phyloP scores from a whole-genome alignment of 2,797 vertebrate genomes.

The Limosa lapponica region DNA sequence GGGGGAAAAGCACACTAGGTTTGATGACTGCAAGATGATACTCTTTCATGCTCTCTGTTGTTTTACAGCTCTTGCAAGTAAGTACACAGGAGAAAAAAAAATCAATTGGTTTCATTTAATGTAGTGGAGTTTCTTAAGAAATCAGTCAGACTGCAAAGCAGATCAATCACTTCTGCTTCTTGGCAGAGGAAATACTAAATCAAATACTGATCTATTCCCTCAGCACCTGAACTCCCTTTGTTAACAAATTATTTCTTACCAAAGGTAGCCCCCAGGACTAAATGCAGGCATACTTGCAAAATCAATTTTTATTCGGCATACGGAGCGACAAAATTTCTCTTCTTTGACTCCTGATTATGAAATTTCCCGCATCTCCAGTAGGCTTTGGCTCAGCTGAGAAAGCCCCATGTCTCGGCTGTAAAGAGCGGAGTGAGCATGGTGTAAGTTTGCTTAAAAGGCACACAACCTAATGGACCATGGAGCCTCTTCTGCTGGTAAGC shows the following conservation, averaged over 20 bases:
- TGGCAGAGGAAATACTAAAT: background rate
- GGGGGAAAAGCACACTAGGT: background rate
- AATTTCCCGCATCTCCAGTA: background rate
- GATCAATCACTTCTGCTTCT: background rate
- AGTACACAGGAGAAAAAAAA: background rate
- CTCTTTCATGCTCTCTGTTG: background rate
- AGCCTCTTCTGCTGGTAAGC: background rate
- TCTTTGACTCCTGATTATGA: background rate
- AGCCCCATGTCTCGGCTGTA: background rate
- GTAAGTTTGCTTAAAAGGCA: background rate
- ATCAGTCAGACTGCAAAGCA: background rate
- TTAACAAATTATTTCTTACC: background rate
- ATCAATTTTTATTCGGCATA: background rate
- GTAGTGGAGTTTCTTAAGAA: background rate
- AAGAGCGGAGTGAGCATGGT: fast-evolving
- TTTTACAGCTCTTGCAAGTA: background rate
- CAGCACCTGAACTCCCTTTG: background rate
- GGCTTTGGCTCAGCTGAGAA: background rate
- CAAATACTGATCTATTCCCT: background rate
- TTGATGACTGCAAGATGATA: background rate
- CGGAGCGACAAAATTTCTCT: background rate
- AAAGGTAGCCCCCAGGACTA: background rate
- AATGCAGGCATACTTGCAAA: background rate
- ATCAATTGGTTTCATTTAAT: background rate
- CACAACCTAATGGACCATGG: fast-evolving